Base-by-base conservation (phyloP, 2,113 vertebrate genomes). In the Syngnathoides biaculeatus region DNA sequence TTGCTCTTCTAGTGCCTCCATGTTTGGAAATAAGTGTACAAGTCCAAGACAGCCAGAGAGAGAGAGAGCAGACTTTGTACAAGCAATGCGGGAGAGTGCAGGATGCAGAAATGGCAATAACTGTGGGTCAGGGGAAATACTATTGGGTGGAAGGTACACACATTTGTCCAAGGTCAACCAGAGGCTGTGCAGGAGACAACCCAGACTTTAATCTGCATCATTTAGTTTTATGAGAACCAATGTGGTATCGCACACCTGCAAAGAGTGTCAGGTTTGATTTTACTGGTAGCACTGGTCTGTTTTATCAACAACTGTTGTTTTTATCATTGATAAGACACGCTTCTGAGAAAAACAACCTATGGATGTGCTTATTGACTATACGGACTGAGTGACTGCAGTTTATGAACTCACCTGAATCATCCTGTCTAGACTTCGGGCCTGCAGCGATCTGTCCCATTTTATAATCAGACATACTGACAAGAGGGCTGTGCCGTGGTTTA, bases 151-250 rank as follows among this genome's bases (percentile, higher is more conserved):
- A 75, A 89, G 83, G 90, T 90, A 87, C 88, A 90, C 77, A 75
- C 61, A 64, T 78, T 63, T 74, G 67, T 84, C 74, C 84, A 87
- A 87, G 86, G 84, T 89, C 87, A 90, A 89, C 89, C 82, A 70
- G 58, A 39, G 68, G 48, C 62, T 80, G 68, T 17, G 45, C 53
- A 39, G 77, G 78, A 75, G 79, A 79, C 56, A 24, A 39, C 67
- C 68, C 38, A 2, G 30, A 73, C 52, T 57, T 65, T 71, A 74
- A 74, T 68, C 69, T 78, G 68, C 57, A 68, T 72, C 61, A 78
- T 69, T 53, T 42, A 52, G 35, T 73, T 72, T 68, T 66, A 15
- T 42, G 56, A 60, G 66, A 20, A 50, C 42, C 63, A 22, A 26
- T 22, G 27, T 11, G 19, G 14, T 57, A 19, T 8, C 17, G 24